phyloP scores from a whole-genome alignment of 2,113 vertebrate species.

The Perca flavescens region DNA sequence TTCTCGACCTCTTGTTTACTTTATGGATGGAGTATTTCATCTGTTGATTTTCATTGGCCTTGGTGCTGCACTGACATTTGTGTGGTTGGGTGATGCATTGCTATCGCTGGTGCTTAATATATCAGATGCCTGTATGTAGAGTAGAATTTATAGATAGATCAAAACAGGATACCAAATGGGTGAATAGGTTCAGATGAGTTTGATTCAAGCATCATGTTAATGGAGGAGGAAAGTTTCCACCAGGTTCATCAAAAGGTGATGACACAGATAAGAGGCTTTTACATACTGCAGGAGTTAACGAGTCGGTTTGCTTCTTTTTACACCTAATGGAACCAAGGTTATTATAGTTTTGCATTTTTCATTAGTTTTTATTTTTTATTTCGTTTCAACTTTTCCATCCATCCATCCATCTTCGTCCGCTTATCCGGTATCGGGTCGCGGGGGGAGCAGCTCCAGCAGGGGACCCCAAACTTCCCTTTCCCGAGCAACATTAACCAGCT shows the following conservation, averaged over 20 bases:
- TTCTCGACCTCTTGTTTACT: conserved; percentile 49
- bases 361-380: too few species aligned
- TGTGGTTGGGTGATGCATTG: conserved; percentile 39
- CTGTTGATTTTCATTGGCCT: conserved; percentile 8
- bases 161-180: conserved; percentile 22
- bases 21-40: conserved; percentile 22
- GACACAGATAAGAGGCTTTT: background rate
- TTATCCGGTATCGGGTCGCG: too few species aligned
- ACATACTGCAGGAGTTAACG: background rate
- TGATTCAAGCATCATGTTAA: conserved; percentile 11
- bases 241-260: background rate
- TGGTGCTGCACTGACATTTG: conserved; percentile 5
- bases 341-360: too few species aligned
- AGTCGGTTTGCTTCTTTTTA: background rate
- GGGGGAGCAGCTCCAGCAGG: too few species aligned
- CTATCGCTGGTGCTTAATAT: conserved; percentile 19
- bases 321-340: too few species aligned
- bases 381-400: too few species aligned
- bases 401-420: too few species aligned
- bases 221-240: background rate
- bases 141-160: conserved; percentile 22
- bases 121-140: background rate
- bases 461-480: too few species aligned
- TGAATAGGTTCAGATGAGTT: conserved; percentile 7
- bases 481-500: too few species aligned